Percentiles rank a stretch among this genome's conserved stretches.
phyloP scores from a whole-genome alignment of 1,140 invertebrate genomes.

The Orchesella cincta region DNA sequence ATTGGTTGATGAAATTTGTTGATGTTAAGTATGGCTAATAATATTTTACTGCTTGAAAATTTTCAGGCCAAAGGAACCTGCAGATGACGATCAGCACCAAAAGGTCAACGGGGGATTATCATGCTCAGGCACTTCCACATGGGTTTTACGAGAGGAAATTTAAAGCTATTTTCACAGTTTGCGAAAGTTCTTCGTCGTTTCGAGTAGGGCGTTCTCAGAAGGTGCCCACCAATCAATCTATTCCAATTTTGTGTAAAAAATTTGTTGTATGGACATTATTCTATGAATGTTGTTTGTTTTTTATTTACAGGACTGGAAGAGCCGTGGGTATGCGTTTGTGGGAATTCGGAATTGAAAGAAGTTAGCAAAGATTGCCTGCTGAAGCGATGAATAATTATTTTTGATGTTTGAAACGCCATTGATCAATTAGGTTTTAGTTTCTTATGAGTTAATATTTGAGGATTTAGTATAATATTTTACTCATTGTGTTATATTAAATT shows the following conservation, averaged over 20 bases:
- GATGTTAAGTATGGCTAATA: too few species aligned
- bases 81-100: neutral
- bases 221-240: conserved; percentile 55
- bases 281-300: conserved; percentile 23
- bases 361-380: conserved; percentile 91
- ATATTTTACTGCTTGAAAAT: neutral
- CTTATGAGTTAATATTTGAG: neutral
- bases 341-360: conserved; percentile 77
- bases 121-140: conserved; percentile 84
- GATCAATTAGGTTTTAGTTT: conserved; percentile 62
- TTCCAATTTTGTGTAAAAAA: conserved; percentile 12
- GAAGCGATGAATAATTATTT: conserved; percentile 97
- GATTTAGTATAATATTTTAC: neutral
- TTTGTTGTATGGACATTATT: conserved; percentile 21
- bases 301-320: conserved; percentile 70
- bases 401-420: conserved; percentile 82
- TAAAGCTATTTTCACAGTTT: conserved; percentile 85
- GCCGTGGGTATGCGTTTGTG: conserved; percentile 84
- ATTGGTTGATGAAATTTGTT: neutral
- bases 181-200: conserved; percentile 74
- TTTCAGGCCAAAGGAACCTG: neutral
- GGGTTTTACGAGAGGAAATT: conserved; percentile 93
- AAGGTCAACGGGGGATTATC: conserved; percentile 64
- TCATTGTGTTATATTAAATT: conserved; percentile 1
- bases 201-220: conserved; percentile 74